These are phyloP conservation scores for Chaetodon trifascialis DNA, from an alignment of 2,113 vertebrate genomes.

Conservation along the genomic window DNA sequence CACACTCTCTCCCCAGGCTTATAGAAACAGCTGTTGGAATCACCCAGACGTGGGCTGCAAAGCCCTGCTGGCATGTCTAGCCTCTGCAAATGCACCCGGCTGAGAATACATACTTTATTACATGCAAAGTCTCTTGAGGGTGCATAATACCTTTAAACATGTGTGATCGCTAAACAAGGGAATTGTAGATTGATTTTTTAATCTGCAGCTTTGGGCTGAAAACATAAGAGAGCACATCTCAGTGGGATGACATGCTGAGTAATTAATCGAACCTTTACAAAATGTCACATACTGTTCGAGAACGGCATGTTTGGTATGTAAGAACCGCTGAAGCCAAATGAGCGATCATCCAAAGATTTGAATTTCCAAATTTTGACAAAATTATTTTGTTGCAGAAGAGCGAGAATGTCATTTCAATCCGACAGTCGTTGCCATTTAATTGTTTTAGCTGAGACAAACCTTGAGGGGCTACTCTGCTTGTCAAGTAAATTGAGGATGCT, in stretches of 20 bases:
- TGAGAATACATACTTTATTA: conserved; percentile 81
- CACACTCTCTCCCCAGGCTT: conserved; percentile 69
- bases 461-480: conserved; percentile 45
- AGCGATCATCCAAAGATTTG: not conserved
- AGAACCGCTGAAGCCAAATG: conserved; percentile 2
- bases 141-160: conserved; percentile 72
- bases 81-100: conserved; percentile 65
- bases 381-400: conserved; percentile 5
- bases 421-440: conserved; percentile 37
- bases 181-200: conserved; percentile 56
- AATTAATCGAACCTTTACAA: conserved; percentile 59
- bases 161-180: conserved; percentile 71
- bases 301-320: conserved; percentile 29
- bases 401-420: not conserved
- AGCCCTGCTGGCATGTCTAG: conserved; percentile 67
- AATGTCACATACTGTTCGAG: conserved; percentile 34
- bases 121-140: conserved; percentile 72
- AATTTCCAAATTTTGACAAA: not conserved
- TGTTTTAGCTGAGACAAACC: conserved; percentile 55
- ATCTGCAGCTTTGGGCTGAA: conserved; percentile 59
- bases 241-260: conserved; percentile 46
- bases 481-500: conserved; percentile 56
- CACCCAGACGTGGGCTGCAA: conserved; percentile 69
- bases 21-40: conserved; percentile 79
- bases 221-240: conserved; percentile 30